Base-by-base conservation (phyloP, 2,888 invertebrate genomes). In the Coelopa pilipes region DNA sequence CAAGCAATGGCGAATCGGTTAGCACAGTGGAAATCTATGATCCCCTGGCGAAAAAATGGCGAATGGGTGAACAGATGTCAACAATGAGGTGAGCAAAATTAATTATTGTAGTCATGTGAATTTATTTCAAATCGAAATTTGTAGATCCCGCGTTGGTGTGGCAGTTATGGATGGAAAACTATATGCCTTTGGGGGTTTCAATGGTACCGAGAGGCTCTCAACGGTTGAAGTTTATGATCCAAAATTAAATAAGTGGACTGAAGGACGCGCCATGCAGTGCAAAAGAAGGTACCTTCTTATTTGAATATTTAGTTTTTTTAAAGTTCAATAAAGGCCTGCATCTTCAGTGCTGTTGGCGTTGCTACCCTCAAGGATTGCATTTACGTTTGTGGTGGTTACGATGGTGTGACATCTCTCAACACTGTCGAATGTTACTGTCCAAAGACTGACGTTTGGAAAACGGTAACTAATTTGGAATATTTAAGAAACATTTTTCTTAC, bases 221-320 rank as follows among this genome's bases (percentile, higher is more conserved):
- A 94, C 95, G 0, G 96, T 96, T 0, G 96, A 96, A 87, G 93
- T 94, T 11, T 96, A 93, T 84, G 93, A 95, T 88, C 93, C 94
- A 0, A 89, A 89, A 73, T 89, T 89, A 55, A 91, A 92, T 81
- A 89, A 90, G 74, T 96, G 96, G 96, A 91, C 91, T 63, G 91
- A 92, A 81, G 94, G 95, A 1, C 90, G 93, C 13, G 90, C 93
- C 0, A 95, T 95, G 95, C 90, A 93, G 78, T 93, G 93, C 82
- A 94, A 93, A 87, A 88, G 94, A 84, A 93, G 93, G 93, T 93
- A 83, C 7, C 7, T 2, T 4, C 7, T 34, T 4, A 34, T 34
- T 34, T 34, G 34, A 34, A 34, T 34, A 34, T 2, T 4, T 2
- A 34, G 34, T 45, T 74, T 67, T 70, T n/a, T n/a, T n/a, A n/a